Percentiles rank a stretch among this genome's conserved stretches.
Conservation (phyloP, 2,888 invertebrate species). For the Cephus pygmeus region DNA sequence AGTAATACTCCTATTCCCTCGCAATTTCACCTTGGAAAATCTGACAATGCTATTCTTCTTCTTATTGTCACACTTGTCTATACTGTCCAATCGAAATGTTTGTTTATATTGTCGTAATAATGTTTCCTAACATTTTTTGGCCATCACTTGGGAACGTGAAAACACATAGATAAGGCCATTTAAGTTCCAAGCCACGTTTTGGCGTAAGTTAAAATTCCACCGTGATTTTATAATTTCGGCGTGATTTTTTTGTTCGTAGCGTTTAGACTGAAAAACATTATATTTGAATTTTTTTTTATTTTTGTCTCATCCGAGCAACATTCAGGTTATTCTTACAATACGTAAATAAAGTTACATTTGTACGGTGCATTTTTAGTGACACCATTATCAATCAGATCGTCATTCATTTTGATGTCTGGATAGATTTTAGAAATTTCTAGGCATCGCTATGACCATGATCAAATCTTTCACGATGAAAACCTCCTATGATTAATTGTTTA, state of each 20-base stretch:
- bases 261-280: background rate
- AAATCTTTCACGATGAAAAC: background rate
- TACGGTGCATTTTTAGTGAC: background rate
- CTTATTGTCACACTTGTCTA: slow-evolving; percentile 16
- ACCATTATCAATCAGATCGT: background rate
- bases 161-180: background rate
- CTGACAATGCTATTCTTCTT: background rate
- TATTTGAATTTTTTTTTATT: background rate
- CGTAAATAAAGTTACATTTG: background rate
- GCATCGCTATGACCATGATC: background rate
- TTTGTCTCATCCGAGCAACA: background rate
- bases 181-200: background rate
- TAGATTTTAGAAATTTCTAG: background rate
- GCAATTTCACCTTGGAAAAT: background rate
- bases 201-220: background rate
- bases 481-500: background rate
- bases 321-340: background rate
- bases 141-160: background rate
- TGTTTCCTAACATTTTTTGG: background rate
- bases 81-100: slow-evolving; percentile 33
- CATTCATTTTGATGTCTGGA: background rate
- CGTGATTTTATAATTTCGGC: background rate
- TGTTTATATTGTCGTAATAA: slow-evolving; percentile 20
- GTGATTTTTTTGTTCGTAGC: background rate
- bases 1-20: slow-evolving; percentile 49